Evolutionary conservation across 23 tunicate species (phyloP).

Genomic region (Trididemnum nubilum): DNA sequence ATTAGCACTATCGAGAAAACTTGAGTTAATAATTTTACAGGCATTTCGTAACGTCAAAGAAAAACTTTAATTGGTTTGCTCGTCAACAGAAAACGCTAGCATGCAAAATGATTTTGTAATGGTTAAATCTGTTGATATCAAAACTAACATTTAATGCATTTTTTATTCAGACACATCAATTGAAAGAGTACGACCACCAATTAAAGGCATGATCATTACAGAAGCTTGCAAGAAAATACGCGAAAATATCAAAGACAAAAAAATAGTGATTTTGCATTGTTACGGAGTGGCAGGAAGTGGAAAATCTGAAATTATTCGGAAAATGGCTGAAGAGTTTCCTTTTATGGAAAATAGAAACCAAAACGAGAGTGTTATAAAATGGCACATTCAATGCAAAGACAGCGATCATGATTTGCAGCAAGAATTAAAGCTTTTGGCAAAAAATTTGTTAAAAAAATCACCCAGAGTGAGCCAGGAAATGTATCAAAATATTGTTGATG

Average conservation of each 20-base stretch:
- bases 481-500: constrained; percentile 18
- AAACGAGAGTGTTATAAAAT: constrained; percentile 14
- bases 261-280: constrained; percentile 7
- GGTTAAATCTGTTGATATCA: too few relatives aligned
- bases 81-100: too few relatives aligned
- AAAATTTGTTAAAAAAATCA: background rate
- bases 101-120: too few relatives aligned
- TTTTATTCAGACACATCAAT: too few relatives aligned
- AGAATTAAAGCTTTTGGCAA: constrained; percentile 29
- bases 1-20: too few relatives aligned
- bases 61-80: too few relatives aligned
- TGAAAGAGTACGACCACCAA: constrained; percentile 6
- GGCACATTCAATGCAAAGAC: constrained; percentile 59
- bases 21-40: too few relatives aligned
- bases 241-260: background rate
- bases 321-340: constrained; percentile 33
- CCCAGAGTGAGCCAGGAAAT: background rate
- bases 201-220: background rate
- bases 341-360: background rate
- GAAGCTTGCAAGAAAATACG: background rate
- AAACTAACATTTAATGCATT: too few relatives aligned
- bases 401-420: constrained; percentile 36
- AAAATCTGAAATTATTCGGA: constrained; percentile 40
- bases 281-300: constrained; percentile 62
- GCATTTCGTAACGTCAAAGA: too few relatives aligned